These are phyloP conservation scores for Drosophila pallidifrons DNA, from an alignment of 1,140 invertebrate species.

Conservation along the genomic window DNA sequence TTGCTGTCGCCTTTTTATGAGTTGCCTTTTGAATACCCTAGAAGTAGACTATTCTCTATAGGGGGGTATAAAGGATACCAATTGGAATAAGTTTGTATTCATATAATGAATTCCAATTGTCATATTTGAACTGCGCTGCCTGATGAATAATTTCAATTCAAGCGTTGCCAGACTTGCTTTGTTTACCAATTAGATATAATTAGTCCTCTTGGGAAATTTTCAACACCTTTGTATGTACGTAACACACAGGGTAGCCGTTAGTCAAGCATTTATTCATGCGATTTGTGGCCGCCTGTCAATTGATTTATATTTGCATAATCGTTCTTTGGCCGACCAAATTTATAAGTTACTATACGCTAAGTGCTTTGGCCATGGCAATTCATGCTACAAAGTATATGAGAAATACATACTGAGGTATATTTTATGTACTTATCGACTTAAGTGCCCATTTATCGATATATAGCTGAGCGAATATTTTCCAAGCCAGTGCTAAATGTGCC, in stretches of 20 bases:
- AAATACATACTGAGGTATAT: neutral
- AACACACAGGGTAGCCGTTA: neutral
- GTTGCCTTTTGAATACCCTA: constrained; percentile 24
- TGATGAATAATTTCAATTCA: neutral
- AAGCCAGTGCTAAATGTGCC: constrained; percentile 40
- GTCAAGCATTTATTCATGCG: neutral
- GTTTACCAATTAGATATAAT: neutral
- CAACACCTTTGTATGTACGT: neutral
- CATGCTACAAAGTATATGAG: constrained; percentile 17
- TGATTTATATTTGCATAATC: constrained; percentile 79
- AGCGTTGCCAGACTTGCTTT: constrained; percentile 4
- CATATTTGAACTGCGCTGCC: no score
- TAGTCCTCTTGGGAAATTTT: neutral
- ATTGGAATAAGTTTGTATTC: neutral
- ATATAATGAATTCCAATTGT: neutral
- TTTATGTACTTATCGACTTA: constrained; percentile 3
- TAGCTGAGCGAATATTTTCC: constrained; percentile 22
- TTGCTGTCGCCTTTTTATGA: constrained; percentile 22
- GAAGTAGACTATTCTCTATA: neutral
- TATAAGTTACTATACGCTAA: constrained; percentile 65
- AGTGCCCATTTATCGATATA: constrained; percentile 36
- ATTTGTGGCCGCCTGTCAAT: constrained; percentile 53
- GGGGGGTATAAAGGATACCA: neutral
- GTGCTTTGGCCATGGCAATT: constrained; percentile 45
- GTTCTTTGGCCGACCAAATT: constrained; percentile 61